Conservation (phyloP, 2,113 vertebrate species). For the Alaudala cheleensis region DNA sequence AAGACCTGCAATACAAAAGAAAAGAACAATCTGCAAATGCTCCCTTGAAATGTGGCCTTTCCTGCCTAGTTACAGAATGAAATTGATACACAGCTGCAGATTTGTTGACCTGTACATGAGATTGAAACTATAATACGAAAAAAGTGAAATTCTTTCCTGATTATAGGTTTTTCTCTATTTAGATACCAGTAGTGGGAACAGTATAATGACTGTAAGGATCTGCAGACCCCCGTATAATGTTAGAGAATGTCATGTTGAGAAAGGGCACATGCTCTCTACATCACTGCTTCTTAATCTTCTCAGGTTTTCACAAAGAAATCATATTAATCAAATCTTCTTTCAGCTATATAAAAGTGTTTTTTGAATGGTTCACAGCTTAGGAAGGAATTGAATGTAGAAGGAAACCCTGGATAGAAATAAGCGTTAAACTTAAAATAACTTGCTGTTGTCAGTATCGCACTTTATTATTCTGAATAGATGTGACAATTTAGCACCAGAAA, state of each 20-base stretch:
- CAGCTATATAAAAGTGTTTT: constrained; percentile 71
- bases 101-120: constrained; percentile 70
- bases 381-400: constrained; percentile 73
- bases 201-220: constrained; percentile 66
- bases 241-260: constrained; percentile 69
- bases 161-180: constrained; percentile 62
- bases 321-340: constrained; percentile 82
- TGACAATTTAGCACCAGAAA: constrained; percentile 38
- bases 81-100: constrained; percentile 68
- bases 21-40: constrained; percentile 68
- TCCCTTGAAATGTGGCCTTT: constrained; percentile 73
- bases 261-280: constrained; percentile 66
- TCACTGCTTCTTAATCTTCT: constrained; percentile 78
- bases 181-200: constrained; percentile 56
- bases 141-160: constrained; percentile 47
- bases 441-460: constrained; percentile 58
- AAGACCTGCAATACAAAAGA: constrained; percentile 8
- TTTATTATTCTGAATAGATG: constrained; percentile 38
- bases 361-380: constrained; percentile 74
- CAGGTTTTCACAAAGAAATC: constrained; percentile 78
- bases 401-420: constrained; percentile 76
- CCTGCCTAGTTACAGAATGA: constrained; percentile 56
- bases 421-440: constrained; percentile 68
- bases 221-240: constrained; percentile 37
- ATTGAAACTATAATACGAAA: constrained; percentile 63